A percentile compares a stretch with the other conserved stretches of the same genome.
Conservation (phyloP, 2,113 vertebrate genomes). For the Hippolais icterina region DNA sequence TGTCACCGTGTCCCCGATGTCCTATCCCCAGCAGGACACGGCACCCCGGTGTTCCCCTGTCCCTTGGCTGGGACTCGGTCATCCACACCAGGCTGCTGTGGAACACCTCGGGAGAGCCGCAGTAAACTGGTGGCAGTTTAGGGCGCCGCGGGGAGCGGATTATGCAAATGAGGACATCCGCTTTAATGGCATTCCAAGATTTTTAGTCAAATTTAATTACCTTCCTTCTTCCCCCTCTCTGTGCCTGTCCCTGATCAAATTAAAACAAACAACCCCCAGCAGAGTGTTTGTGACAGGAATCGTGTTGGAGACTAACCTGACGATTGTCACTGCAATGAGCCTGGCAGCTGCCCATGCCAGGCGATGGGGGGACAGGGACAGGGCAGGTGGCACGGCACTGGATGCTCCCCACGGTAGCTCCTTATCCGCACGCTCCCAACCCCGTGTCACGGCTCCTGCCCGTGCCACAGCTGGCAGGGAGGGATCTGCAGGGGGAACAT, state of each 20-base stretch:
- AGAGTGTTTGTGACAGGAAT: conserved; percentile 55
- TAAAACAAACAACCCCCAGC: conserved; percentile 63
- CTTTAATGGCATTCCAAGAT: not conserved
- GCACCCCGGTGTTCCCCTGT: accelerated
- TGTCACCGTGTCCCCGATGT: accelerated
- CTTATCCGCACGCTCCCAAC: not conserved
- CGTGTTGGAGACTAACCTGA: conserved; percentile 36
- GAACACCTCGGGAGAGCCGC: not conserved
- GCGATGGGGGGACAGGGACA: not conserved
- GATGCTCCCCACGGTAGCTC: not conserved
- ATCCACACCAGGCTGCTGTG: accelerated
- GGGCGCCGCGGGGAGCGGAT: not conserved
- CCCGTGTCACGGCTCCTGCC: not conserved
- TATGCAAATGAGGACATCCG: not conserved
- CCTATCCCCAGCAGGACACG: too few species aligned
- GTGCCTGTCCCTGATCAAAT: conserved; percentile 41
- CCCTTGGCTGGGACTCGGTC: accelerated
- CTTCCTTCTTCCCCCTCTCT: not conserved
- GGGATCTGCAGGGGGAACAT: not conserved
- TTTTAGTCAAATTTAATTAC: conserved; percentile 60
- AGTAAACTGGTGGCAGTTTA: not conserved
- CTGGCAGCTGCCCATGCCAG: not conserved
- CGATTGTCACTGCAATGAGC: not conserved
- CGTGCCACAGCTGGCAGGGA: not conserved
- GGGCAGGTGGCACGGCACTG: not conserved